phyloP scores from a whole-genome alignment of 2,113 vertebrate genomes.

The Numenius arquata region DNA sequence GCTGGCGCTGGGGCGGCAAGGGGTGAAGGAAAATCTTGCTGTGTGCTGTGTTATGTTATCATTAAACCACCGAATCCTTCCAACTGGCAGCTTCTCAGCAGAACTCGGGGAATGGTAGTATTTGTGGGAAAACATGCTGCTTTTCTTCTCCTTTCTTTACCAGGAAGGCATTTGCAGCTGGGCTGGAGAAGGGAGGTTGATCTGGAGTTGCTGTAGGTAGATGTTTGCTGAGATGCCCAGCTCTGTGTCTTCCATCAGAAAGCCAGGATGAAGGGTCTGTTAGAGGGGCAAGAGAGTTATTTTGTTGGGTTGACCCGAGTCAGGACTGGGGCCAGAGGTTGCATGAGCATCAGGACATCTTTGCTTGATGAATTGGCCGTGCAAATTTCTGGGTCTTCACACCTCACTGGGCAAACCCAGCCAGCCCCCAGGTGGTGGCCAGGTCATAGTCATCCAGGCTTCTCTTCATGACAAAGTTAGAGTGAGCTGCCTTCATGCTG shows the following conservation, averaged over 20 bases:
- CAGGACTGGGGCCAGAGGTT: neutral
- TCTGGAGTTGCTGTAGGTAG: neutral
- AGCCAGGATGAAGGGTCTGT: rapidly evolving
- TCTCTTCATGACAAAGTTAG: neutral
- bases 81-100: slow-evolving; percentile 1
- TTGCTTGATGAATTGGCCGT: neutral
- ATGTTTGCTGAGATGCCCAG: neutral
- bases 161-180: rapidly evolving
- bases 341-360: neutral
- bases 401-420: neutral
- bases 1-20: neutral
- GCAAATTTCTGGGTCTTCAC: neutral
- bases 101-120: neutral
- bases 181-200: neutral
- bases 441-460: rapidly evolving
- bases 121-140: neutral
- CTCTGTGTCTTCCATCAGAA: too few relatives aligned
- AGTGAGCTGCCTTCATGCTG: neutral
- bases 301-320: neutral
- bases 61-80: neutral
- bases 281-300: too few relatives aligned
- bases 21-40: neutral
- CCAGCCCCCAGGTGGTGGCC: neutral
- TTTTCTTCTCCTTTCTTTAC: neutral
- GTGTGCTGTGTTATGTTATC: neutral